These are phyloP conservation scores for Trematomus loennbergii DNA, from an alignment of 2,113 vertebrate genomes.

Conservation along the genomic window DNA sequence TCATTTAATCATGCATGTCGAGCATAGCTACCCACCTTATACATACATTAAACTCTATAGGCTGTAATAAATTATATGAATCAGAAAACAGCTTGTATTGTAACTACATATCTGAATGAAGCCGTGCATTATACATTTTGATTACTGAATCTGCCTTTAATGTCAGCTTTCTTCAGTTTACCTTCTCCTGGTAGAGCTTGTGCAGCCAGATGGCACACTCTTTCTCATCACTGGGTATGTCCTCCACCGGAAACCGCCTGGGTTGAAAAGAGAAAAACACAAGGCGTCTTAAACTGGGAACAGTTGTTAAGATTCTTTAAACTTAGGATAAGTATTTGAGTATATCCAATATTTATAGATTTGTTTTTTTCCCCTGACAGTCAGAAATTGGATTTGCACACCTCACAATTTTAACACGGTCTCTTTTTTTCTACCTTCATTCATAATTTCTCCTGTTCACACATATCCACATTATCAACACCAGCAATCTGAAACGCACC, in stretches of 20 bases:
- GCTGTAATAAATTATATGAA: background rate
- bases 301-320: background rate
- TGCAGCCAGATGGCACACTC: constrained; percentile 96
- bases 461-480: background rate
- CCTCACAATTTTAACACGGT: background rate
- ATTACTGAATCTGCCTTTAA: background rate
- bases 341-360: background rate
- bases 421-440: no score
- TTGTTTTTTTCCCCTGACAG: background rate
- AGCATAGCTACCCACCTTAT: background rate
- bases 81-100: background rate
- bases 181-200: constrained; percentile 98
- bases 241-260: constrained; percentile 94
- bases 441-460: background rate
- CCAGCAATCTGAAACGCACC: no score
- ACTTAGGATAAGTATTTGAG: background rate
- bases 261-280: background rate
- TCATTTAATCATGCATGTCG: background rate
- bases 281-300: background rate
- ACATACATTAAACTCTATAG: background rate
- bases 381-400: background rate
- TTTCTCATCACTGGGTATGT: constrained; percentile 93
- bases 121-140: background rate
- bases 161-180: constrained; percentile 53
- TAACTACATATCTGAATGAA: background rate